Conservation (phyloP, 1,140 invertebrate species). For the Lepidurus couesii region DNA sequence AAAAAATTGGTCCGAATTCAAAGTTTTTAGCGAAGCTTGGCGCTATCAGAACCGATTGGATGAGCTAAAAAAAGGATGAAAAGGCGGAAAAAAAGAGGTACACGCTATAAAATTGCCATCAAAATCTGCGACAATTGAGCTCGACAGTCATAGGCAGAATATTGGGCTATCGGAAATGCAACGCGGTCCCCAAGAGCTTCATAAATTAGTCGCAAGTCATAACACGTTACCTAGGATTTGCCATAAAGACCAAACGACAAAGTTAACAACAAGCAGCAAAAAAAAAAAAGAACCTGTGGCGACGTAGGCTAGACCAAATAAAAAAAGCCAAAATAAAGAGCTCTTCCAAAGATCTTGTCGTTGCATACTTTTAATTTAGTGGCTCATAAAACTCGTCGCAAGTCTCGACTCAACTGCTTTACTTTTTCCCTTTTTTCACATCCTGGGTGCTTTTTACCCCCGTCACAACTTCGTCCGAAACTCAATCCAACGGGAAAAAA, state of each 20-base stretch:
- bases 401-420: neutral
- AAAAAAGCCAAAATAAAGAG: neutral
- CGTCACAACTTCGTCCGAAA: neutral
- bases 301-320: neutral
- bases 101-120: slow-evolving; percentile 9
- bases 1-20: no score
- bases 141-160: slow-evolving; percentile 2
- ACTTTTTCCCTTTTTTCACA: neutral
- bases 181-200: neutral
- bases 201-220: slow-evolving; percentile 19
- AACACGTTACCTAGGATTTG: slow-evolving; percentile 9
- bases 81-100: neutral
- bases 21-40: no score
- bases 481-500: neutral
- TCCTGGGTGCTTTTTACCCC: neutral
- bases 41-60: no score
- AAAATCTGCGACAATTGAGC: slow-evolving; percentile 6
- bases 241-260: slow-evolving; percentile 17
- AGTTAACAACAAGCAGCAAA: neutral
- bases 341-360: neutral
- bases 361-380: slow-evolving; percentile 16
- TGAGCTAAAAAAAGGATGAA: no score
- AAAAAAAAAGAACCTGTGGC: neutral
- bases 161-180: slow-evolving; percentile 1
- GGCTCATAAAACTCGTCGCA: slow-evolving; percentile 12